Conservation (phyloP, 2,797 vertebrate species). For the Leuciscus waleckii region DNA sequence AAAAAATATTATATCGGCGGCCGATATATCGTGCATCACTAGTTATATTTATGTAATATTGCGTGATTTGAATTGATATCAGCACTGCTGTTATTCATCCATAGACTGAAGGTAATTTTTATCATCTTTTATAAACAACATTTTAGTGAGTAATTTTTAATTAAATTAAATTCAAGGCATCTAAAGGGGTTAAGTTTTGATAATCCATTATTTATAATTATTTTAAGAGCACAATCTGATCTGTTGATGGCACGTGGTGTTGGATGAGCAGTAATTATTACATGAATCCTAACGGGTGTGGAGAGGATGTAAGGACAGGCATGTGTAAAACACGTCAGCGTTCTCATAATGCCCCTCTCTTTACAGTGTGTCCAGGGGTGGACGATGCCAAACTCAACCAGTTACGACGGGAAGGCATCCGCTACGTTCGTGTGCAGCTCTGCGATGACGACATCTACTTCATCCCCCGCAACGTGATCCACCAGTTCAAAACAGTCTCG, state of each 20-base stretch:
- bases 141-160: not conserved
- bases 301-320: not conserved
- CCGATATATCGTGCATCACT: too few species aligned
- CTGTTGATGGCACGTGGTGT: not conserved
- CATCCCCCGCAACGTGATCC: constrained; percentile 98
- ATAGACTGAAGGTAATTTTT: not conserved
- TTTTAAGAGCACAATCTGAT: not conserved
- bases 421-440: constrained; percentile 90
- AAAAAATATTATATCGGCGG: too few species aligned
- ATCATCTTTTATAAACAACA: not conserved
- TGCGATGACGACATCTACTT: constrained; percentile 99
- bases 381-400: constrained; percentile 99
- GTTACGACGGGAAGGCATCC: constrained; percentile 95
- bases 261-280: not conserved
- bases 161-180: not conserved
- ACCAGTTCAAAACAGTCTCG: constrained; percentile 99
- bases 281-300: not conserved
- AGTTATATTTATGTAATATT: not conserved
- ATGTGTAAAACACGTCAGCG: not conserved
- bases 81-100: not conserved
- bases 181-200: not conserved
- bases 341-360: constrained; percentile 18
- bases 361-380: constrained; percentile 84
- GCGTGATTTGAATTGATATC: not conserved
- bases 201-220: not conserved